Base-by-base conservation (phyloP, 2,888 invertebrate genomes). In the Brachycybe producta region DNA sequence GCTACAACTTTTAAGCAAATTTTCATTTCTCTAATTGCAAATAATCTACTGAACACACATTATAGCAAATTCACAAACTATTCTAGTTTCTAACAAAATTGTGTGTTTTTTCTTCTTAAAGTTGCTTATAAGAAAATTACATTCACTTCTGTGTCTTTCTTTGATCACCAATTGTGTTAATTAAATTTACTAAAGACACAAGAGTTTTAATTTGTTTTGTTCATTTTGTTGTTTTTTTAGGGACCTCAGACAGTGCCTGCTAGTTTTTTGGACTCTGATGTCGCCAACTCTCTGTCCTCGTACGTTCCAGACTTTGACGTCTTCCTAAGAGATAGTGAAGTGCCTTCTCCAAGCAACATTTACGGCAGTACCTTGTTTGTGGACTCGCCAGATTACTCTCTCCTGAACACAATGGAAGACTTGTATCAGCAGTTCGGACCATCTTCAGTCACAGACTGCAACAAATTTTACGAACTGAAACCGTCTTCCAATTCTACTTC, bases 291-390 rank as follows among this genome's bases (percentile, higher is more conserved):
- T 19, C 1, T 44, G 30, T 5, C 41, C 19, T 11, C 17, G 7
- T 49, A 32, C 34, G 23, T 42, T 15, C 30, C 49, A 1, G 34
- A 42, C 23, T 42, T 49, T n/a, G 46, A 35, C 23, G 13, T 17
- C 19, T 73, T 86, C 49, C 74, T 85, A 62, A 74, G 75, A 35
- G 62, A 61, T 55, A 49, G 56, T 41, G 56, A 59, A 47, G 58
- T 59, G 27, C 56, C 59, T 24, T 55, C 55, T 19, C 54, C 55
- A 17, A 36, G 36, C 44, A 49, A 49, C 40, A 39, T 46, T 19
- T 52, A 46, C 27, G 40, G 24, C 21, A 35, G 30, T 24, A 13
- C 38, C 13, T 17, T n/a, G 4, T 47, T 38, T 15, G 30, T 30
- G 30, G 38, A 38, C 5, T 2, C 15, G 2, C 13, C 19, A 2